phyloP scores from a whole-genome alignment of 2,888 invertebrate genomes.

The Heterodera filipjevi region DNA sequence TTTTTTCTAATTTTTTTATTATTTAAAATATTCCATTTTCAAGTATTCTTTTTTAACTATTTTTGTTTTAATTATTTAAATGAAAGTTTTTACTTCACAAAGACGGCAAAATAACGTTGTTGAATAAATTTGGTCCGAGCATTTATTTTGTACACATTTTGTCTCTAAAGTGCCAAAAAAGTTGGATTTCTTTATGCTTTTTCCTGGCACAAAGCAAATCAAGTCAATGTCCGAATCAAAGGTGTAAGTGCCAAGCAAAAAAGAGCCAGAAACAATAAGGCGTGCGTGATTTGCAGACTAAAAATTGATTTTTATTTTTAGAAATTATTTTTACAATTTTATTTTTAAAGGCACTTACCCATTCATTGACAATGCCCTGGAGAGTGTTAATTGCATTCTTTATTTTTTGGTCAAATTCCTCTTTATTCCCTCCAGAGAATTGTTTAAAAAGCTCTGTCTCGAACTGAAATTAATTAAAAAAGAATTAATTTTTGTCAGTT shows the following conservation, averaged over 20 bases:
- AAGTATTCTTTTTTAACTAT: too few relatives aligned
- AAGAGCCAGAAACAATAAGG: background rate
- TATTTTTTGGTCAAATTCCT: background rate
- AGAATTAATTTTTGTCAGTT: too few relatives aligned
- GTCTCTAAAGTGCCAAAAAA: background rate
- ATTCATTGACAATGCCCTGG: background rate
- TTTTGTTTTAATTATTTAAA: background rate
- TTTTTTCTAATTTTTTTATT: too few relatives aligned
- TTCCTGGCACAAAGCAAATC: constrained; percentile 6
- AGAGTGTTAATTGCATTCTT: background rate
- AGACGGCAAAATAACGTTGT: background rate
- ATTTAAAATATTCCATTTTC: too few relatives aligned
- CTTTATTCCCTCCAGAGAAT: background rate
- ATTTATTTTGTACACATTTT: background rate
- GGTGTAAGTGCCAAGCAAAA: background rate
- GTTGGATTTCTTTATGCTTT: background rate
- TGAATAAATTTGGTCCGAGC: background rate
- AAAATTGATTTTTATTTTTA: too few relatives aligned
- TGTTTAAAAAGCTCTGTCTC: too few relatives aligned
- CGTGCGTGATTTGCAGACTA: background rate
- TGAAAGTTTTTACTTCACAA: background rate
- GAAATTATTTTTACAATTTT: too few relatives aligned
- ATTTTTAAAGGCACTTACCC: background rate
- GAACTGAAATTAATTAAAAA: too few relatives aligned
- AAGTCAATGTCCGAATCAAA: background rate